Evolutionary conservation across 2,888 invertebrate genomes (phyloP), one percentile per base, ranked within the genome.

Genomic region (Hydriomena furcata): DNA sequence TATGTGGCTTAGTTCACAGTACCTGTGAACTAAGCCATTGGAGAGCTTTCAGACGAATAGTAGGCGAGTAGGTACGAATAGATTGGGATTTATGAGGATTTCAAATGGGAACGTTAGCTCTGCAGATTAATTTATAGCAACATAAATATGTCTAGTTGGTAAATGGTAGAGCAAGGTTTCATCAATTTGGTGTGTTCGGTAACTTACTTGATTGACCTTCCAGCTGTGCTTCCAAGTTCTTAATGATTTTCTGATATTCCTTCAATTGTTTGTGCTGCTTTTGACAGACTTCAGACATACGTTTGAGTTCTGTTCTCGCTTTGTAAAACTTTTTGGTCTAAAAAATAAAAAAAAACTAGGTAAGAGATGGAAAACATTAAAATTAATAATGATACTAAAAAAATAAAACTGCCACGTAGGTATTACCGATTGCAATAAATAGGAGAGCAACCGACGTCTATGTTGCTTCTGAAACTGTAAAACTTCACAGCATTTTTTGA

Each of bases 391-490:
- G n/a, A n/a, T n/a, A n/a, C n/a, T n/a, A n/a, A n/a, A 64, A 65
- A 13, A n/a, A 40, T 12, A 21, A 0, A 20, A 21, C 34, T 24
- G 6, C 10, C 20, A 8, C 11, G 8, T n/a, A n/a, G n/a, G n/a
- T 5, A 37, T 27, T 73, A 91, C 91, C 75, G 91, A 86, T 68
- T 88, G 87, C 52, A 91, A 73, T 66, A 91, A 82, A 70, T 89
- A 88, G 7, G 89, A 85, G 31, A 91, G 66, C 53, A 91, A 72
- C 41, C 88, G 80, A 47, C 85, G 74, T 49, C 91, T 79, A 53
- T 91, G 91, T 59, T 90, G 85, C 64, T 77, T 83, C 67, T 91
- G 91, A 70, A 91, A 91, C 55, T 88, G 84, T 63, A 91, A 67
- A 57, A 91, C 86, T 73, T 86, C 85, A 62, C 81, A 83, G 49